Conservation (phyloP, 2,113 vertebrate species). For the Anguilla rostrata region DNA sequence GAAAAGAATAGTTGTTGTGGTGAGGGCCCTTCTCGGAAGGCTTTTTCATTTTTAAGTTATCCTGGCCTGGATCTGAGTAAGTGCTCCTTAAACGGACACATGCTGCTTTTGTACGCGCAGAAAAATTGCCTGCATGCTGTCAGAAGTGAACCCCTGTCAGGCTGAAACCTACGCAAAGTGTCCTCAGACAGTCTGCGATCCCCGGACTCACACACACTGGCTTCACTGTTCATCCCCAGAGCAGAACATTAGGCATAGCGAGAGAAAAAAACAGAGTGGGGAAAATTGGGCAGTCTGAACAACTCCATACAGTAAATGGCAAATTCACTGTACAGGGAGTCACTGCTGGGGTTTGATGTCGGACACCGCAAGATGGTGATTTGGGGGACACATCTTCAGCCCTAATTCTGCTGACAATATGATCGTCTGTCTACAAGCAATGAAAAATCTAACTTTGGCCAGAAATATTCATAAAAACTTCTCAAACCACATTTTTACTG, state of each 20-base stretch:
- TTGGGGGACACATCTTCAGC: no score
- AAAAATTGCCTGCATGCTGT: conserved; percentile 1
- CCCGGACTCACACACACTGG: background rate
- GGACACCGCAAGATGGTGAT: background rate
- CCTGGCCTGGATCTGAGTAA: conserved; percentile 12
- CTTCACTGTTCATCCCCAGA: background rate
- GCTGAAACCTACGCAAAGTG: background rate
- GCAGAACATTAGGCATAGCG: background rate
- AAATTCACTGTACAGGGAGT: background rate
- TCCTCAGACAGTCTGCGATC: background rate
- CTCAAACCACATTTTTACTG: background rate
- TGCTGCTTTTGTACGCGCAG: background rate
- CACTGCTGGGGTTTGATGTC: background rate
- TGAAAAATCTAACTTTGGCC: background rate
- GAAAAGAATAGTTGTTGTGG: background rate
- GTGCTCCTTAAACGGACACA: conserved; percentile 6
- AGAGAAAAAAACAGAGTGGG: background rate
- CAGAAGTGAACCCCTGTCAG: background rate
- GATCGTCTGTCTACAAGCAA: background rate
- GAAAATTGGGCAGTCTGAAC: background rate
- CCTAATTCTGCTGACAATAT: no score
- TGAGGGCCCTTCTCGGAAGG: background rate
- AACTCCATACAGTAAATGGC: background rate
- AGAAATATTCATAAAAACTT: background rate
- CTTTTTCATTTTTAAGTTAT: background rate